Percentiles rank a stretch among this genome's conserved stretches.
phyloP scores from a whole-genome alignment of 2,113 vertebrate species.

The Megaceryle maxima region DNA sequence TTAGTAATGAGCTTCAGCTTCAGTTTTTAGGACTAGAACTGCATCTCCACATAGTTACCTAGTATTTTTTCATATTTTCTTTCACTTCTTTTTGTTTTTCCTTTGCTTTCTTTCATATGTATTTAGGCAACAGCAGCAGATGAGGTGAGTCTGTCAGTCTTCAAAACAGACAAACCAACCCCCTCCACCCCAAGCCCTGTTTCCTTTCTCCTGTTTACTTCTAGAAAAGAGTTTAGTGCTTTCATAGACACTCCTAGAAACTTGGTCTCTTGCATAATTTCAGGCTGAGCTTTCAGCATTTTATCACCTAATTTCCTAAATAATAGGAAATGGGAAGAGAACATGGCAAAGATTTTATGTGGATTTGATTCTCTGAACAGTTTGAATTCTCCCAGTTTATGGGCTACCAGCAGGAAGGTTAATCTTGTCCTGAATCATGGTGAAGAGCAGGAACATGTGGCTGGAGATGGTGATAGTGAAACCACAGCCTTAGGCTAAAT shows the following conservation, averaged over 20 bases:
- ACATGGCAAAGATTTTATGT: not conserved
- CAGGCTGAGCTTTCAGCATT: not conserved
- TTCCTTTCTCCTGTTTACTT: not conserved
- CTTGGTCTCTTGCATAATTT: not conserved
- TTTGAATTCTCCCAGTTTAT: not conserved
- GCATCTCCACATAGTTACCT: not conserved
- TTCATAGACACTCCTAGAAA: not conserved
- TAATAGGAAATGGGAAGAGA: not conserved
- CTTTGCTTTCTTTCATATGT: conserved; percentile 10
- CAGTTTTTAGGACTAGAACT: not conserved
- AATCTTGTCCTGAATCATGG: not conserved
- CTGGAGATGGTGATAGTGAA: not conserved
- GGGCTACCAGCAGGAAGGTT: not conserved
- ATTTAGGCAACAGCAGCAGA: conserved; percentile 40
- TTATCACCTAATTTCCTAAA: not conserved
- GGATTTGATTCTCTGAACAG: not conserved
- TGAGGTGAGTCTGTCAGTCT: conserved; percentile 46
- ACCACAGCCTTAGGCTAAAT: not conserved
- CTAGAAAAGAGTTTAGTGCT: not conserved
- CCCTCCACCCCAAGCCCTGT: not conserved
- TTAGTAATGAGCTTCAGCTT: not conserved
- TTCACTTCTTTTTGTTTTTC: not conserved
- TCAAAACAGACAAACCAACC: not conserved
- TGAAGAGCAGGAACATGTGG: not conserved
- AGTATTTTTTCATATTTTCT: not conserved